A percentile compares a stretch with the other conserved stretches of the same genome.
Evolutionary conservation across 2,888 invertebrate species (phyloP).

Genomic region (Mechanitis mazaeus): DNA sequence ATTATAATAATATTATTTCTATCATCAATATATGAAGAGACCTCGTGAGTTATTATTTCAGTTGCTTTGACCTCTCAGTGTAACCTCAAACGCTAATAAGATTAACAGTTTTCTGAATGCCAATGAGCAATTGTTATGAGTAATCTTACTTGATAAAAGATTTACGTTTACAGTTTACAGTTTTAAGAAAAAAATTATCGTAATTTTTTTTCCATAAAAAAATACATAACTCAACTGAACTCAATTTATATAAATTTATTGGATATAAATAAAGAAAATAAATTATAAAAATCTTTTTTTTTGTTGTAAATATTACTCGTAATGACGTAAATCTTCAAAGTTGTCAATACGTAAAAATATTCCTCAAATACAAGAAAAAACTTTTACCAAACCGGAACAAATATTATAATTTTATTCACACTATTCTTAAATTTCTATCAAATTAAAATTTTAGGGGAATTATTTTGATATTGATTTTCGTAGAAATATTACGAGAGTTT

Average conservation of each 20-base stretch:
- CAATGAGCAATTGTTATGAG: constrained; percentile 42
- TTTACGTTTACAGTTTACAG: too few relatives aligned
- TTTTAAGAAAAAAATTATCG: background rate
- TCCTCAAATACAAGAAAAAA: constrained; percentile 1
- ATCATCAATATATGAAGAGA: background rate
- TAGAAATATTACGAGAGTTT: constrained; percentile 5
- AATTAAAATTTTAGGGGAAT: background rate
- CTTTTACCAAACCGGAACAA: too few relatives aligned
- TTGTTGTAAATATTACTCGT: background rate
- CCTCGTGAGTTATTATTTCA: constrained; percentile 8
- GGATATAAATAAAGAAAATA: too few relatives aligned
- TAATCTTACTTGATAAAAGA: constrained; percentile 33
- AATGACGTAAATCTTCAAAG: background rate
- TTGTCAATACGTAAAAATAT: background rate
- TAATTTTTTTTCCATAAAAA: too few relatives aligned
- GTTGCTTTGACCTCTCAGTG: constrained; percentile 40
- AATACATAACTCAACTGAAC: too few relatives aligned
- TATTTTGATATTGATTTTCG: background rate
- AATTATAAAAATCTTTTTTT: too few relatives aligned
- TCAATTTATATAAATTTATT: too few relatives aligned
- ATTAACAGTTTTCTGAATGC: constrained; percentile 50
- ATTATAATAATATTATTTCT: background rate
- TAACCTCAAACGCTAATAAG: constrained; percentile 43
- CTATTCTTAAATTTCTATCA: background rate
- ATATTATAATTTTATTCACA: background rate